Conservation (phyloP, 2,797 vertebrate species). For the Coendou prehensilis region DNA sequence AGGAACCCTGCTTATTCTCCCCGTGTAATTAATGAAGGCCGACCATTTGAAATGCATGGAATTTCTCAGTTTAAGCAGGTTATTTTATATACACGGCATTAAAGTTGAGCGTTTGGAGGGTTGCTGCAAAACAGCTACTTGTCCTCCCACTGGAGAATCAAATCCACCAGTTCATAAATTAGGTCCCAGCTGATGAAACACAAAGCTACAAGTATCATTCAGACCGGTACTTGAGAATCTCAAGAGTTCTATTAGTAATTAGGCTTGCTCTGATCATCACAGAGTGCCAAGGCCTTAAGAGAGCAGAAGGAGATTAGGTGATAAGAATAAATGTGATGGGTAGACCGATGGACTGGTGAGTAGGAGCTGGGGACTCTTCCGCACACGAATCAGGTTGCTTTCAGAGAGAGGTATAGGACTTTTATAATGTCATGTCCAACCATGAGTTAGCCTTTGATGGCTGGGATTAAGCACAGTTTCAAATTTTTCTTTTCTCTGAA, state of each 20-base stretch:
- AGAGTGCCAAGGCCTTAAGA: conserved; percentile 35
- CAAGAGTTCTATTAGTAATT: conserved; percentile 64
- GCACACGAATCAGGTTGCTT: background rate
- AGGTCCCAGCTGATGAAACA: conserved; percentile 45
- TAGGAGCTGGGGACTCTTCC: conserved; percentile 10
- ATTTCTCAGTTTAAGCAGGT: conserved; percentile 17
- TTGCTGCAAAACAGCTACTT: conserved; percentile 28
- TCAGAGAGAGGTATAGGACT: background rate
- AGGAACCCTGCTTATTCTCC: conserved; percentile 28
- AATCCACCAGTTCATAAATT: conserved; percentile 59
- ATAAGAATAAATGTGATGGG: background rate
- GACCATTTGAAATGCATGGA: conserved; percentile 62
- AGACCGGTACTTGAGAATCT: conserved; percentile 49
- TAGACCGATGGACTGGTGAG: background rate
- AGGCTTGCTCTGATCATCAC: conserved; percentile 45
- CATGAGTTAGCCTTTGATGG: background rate
- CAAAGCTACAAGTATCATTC: conserved; percentile 47
- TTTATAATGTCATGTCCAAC: conserved; percentile 2
- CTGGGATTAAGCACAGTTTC: background rate
- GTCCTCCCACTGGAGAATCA: conserved; percentile 60
- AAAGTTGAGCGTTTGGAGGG: background rate
- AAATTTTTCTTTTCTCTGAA: conserved; percentile 12
- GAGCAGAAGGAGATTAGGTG: background rate
- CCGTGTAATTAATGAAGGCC: conserved; percentile 10
- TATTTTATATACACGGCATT: conserved; percentile 35